Conservation (phyloP, 2,797 vertebrate genomes). For the Craterocephalus amniculus region DNA sequence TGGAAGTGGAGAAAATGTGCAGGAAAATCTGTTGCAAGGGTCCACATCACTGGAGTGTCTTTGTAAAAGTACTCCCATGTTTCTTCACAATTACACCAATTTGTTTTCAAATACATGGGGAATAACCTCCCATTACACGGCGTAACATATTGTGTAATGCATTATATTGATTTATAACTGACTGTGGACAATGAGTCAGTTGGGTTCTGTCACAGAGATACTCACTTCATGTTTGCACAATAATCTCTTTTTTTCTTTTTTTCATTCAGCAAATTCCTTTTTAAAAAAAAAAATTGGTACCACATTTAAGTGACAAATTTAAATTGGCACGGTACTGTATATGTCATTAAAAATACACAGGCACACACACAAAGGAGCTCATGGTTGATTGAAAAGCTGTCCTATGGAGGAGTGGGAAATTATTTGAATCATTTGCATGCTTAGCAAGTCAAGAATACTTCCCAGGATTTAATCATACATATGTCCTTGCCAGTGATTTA, state of each 20-base stretch:
- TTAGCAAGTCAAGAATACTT: neutral
- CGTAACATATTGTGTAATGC: conserved; percentile 55
- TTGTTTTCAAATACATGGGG: conserved; percentile 60
- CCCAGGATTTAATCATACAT: neutral
- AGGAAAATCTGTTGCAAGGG: conserved; percentile 57
- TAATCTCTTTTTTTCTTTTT: neutral
- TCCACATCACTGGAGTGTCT: conserved; percentile 56
- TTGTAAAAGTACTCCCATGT: conserved; percentile 62
- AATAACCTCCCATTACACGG: conserved; percentile 54
- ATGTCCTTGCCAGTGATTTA: neutral
- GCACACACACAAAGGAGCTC: neutral
- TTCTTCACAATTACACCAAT: conserved; percentile 64
- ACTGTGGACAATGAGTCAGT: conserved; percentile 44
- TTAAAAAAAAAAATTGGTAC: too few species aligned
- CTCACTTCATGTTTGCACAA: neutral
- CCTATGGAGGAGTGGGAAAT: conserved; percentile 5
- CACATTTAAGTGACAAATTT: neutral
- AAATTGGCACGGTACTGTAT: conserved; percentile 2
- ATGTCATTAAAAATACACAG: neutral
- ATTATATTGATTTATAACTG: conserved; percentile 55
- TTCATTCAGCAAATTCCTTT: neutral
- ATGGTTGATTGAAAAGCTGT: conserved; percentile 3
- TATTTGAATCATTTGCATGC: conserved; percentile 11
- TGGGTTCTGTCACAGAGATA: neutral
- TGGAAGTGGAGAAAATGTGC: conserved; percentile 65